phyloP scores from a whole-genome alignment of 2,888 invertebrate species.

The Drosophila kanekoi region DNA sequence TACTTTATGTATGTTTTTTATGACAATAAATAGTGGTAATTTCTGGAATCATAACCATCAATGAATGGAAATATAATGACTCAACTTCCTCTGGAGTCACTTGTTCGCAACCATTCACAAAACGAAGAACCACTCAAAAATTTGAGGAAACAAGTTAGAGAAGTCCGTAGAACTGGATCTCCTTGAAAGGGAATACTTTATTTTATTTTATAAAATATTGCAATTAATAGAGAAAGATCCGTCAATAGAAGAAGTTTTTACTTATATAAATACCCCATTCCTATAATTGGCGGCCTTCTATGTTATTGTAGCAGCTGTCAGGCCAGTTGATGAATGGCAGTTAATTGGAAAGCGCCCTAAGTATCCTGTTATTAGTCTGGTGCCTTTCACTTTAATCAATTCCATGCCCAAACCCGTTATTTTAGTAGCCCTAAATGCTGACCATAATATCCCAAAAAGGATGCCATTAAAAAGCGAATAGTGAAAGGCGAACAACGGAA shows the following conservation, averaged over 20 bases:
- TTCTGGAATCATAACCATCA: conserved; percentile 75
- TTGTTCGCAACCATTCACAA: not conserved
- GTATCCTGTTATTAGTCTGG: conserved; percentile 71
- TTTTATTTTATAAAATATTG: too few relatives aligned
- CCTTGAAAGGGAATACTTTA: not conserved
- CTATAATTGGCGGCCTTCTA: not conserved
- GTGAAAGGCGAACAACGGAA: conserved; percentile 39
- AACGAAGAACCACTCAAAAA: not conserved
- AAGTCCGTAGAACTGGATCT: not conserved
- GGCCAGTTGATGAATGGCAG: conserved; percentile 66
- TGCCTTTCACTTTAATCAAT: conserved; percentile 77
- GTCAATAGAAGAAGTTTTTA: not conserved
- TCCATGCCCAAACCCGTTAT: conserved; percentile 58
- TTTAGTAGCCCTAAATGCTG: conserved; percentile 46
- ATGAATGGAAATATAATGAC: conserved; percentile 56
- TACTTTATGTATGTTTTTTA: conserved; percentile 62
- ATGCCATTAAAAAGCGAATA: conserved; percentile 62
- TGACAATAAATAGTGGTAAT: conserved; percentile 76
- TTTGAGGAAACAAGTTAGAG: not conserved
- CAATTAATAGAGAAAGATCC: too few relatives aligned
- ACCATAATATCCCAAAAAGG: conserved; percentile 60
- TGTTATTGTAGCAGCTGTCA: conserved; percentile 9
- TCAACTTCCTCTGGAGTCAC: conserved; percentile 41
- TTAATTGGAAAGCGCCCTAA: conserved; percentile 67
- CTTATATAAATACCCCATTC: not conserved